Evolutionary conservation across 2,797 vertebrate species (phyloP).

Genomic region (Sebastes melanostomus): DNA sequence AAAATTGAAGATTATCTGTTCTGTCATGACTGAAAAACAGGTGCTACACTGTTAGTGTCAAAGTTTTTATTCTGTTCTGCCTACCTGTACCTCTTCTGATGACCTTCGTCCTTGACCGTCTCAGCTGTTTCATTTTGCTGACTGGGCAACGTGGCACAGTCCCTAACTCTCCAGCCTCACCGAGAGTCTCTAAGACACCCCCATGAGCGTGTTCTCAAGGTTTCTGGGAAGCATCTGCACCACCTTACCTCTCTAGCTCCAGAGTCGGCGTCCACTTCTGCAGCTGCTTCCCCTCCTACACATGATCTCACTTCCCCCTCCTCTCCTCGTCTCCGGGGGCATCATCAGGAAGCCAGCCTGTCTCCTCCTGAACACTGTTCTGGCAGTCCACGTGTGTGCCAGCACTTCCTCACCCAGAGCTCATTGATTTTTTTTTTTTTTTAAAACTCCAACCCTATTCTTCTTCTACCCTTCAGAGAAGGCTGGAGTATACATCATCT

Average conservation of each 20-base stretch:
- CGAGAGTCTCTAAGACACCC: not conserved
- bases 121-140: not conserved
- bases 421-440: not conserved
- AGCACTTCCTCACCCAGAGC: not conserved
- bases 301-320: not conserved
- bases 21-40: not conserved
- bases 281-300: conserved; percentile 18
- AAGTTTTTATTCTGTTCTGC: not conserved
- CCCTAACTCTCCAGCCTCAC: not conserved
- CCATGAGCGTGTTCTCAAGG: not conserved
- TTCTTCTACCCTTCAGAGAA: not conserved
- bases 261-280: not conserved
- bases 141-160: not conserved
- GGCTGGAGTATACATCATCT: not conserved
- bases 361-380: conserved; percentile 18
- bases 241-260: conserved; percentile 8
- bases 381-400: conserved; percentile 14
- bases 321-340: not conserved
- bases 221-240: not conserved
- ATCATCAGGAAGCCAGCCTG: conserved; percentile 11
- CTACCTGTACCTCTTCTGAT: not conserved
- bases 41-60: not conserved
- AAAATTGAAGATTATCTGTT: not conserved
- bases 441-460: not conserved
- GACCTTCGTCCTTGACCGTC: not conserved